Conservation (phyloP, 1,140 invertebrate genomes). For the Doryteuthis pealeii region DNA sequence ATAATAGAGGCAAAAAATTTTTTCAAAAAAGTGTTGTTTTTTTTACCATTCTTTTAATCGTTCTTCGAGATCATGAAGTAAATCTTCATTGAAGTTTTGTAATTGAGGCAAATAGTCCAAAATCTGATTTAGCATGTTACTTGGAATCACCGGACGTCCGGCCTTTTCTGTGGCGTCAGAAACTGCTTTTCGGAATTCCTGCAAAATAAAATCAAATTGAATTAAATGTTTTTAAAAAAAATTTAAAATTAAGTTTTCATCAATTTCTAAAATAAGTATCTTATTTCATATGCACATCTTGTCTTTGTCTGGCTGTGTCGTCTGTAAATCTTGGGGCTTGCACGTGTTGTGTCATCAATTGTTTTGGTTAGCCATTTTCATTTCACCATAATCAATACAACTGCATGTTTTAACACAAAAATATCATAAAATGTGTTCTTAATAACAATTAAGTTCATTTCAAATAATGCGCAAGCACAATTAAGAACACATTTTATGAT, state of each 20-base stretch:
- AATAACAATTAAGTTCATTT: too few relatives aligned
- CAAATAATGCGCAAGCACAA: too few relatives aligned
- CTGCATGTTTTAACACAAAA: too few relatives aligned
- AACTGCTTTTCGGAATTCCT: conserved; percentile 67
- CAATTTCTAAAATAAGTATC: neutral
- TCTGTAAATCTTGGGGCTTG: neutral
- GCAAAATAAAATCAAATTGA: conserved; percentile 25
- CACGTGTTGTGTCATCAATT: too few relatives aligned
- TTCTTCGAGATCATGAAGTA: conserved; percentile 69
- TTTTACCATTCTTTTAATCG: conserved; percentile 68
- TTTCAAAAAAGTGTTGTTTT: too few relatives aligned
- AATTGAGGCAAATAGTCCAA: conserved; percentile 67
- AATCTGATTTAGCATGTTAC: conserved; percentile 65
- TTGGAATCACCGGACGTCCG: conserved; percentile 59
- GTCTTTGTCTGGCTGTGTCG: neutral
- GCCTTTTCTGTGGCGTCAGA: conserved; percentile 57
- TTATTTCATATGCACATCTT: neutral
- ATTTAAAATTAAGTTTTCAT: too few relatives aligned
- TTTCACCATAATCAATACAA: too few relatives aligned
- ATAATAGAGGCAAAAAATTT: too few relatives aligned
- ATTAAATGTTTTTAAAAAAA: conserved; percentile 6
- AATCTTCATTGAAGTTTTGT: conserved; percentile 68
- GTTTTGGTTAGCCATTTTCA: too few relatives aligned
- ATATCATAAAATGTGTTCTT: too few relatives aligned
- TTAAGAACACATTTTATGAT: too few relatives aligned